Evolutionary conservation across 1,140 invertebrate species (phyloP).

Genomic region (Euschistus heros): DNA sequence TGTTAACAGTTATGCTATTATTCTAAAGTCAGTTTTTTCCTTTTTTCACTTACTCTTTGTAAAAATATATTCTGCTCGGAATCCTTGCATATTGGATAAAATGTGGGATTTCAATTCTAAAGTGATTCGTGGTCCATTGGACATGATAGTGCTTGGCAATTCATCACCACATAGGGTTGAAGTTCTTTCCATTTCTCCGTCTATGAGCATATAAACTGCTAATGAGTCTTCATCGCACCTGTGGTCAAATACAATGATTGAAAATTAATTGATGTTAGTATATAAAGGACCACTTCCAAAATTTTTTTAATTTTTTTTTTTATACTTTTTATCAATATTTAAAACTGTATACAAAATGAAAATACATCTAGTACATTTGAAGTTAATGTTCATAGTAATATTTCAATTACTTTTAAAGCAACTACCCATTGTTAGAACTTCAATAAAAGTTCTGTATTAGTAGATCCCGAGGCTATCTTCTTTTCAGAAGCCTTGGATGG

Average conservation of each 20-base stretch:
- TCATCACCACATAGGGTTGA: conserved; percentile 71
- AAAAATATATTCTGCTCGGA: background rate
- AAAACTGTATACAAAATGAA: too few relatives aligned
- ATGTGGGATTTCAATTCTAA: conserved; percentile 62
- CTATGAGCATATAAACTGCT: conserved; percentile 63
- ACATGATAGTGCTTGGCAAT: conserved; percentile 76
- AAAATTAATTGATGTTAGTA: background rate
- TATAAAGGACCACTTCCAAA: background rate
- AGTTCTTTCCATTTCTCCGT: conserved; percentile 66
- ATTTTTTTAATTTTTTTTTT: too few relatives aligned
- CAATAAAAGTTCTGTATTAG: too few relatives aligned
- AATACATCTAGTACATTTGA: too few relatives aligned
- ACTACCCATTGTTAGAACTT: too few relatives aligned
- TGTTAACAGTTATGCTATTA: too few relatives aligned
- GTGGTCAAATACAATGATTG: conserved; percentile 33
- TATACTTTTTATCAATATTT: too few relatives aligned
- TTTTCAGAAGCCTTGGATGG: too few relatives aligned
- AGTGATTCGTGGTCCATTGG: conserved; percentile 67
- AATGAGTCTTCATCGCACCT: conserved; percentile 70
- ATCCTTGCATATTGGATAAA: background rate
- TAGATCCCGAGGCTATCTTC: too few relatives aligned
- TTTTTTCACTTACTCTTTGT: background rate
- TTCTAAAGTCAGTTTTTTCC: too few relatives aligned
- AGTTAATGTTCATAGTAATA: too few relatives aligned
- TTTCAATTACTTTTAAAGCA: too few relatives aligned